phyloP scores from a whole-genome alignment of 2,888 invertebrate species.

The Alloscopus bannaensis region DNA sequence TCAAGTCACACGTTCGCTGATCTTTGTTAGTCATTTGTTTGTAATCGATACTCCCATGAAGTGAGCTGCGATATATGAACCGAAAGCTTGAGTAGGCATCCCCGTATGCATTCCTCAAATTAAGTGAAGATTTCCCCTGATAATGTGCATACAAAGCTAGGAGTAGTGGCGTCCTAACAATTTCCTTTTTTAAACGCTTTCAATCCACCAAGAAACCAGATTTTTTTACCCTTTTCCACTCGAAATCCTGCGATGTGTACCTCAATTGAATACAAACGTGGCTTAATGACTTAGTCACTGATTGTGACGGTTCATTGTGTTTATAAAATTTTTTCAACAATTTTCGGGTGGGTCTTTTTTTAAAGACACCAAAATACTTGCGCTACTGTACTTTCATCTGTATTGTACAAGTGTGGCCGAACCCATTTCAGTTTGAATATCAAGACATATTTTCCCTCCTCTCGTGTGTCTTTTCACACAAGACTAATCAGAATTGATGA shows the following conservation, averaged over 20 bases:
- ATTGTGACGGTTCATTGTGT: constrained; percentile 3
- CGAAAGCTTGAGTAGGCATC: constrained; percentile 3
- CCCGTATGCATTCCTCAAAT: constrained; percentile 7
- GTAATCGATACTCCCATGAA: not conserved
- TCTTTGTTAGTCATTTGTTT: too few relatives aligned
- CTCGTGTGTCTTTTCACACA: constrained; percentile 44
- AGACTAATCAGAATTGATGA: constrained; percentile 56
- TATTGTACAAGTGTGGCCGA: constrained; percentile 36
- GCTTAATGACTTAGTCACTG: constrained; percentile 20
- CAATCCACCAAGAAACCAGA: too few relatives aligned
- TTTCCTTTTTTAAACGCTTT: constrained; percentile 24
- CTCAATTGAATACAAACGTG: constrained; percentile 17
- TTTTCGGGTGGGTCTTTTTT: constrained; percentile 39
- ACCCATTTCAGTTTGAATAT: constrained; percentile 30
- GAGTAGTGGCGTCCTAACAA: constrained; percentile 1
- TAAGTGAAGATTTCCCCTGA: constrained; percentile 10
- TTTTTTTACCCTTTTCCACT: not conserved
- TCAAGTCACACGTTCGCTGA: too few relatives aligned
- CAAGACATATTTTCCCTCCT: constrained; percentile 37
- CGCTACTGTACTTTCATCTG: constrained; percentile 19
- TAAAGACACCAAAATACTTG: not conserved
- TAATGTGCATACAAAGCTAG: too few relatives aligned
- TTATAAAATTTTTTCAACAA: constrained; percentile 20
- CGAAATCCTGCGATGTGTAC: not conserved
- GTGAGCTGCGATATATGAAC: not conserved